phyloP scores from a whole-genome alignment of 2,888 invertebrate genomes.

The Ceraclea dissimilis region DNA sequence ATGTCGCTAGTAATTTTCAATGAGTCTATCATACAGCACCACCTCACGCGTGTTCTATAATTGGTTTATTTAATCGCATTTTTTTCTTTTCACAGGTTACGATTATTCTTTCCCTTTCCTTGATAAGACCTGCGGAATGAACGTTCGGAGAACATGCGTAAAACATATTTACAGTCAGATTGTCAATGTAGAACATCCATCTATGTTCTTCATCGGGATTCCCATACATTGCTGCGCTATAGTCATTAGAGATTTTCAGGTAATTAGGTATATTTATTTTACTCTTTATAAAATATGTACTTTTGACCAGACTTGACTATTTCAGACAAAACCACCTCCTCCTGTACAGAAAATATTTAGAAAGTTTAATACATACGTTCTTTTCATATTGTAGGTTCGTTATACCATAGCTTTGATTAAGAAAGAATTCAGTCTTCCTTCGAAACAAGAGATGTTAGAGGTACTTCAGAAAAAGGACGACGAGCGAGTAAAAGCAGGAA shows the following conservation, averaged over 20 bases:
- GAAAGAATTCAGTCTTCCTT: neutral
- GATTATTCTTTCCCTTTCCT: neutral
- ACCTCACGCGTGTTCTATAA: too few relatives aligned
- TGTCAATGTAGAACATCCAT: conserved; percentile 64
- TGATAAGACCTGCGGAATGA: conserved; percentile 32
- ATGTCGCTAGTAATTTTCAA: too few relatives aligned
- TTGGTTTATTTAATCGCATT: too few relatives aligned
- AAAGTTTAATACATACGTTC: too few relatives aligned
- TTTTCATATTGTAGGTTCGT: neutral
- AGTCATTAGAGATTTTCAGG: conserved; percentile 66
- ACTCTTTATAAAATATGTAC: too few relatives aligned
- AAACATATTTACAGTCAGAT: conserved; percentile 69
- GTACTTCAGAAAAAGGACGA: neutral
- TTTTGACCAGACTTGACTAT: too few relatives aligned
- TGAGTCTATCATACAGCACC: too few relatives aligned
- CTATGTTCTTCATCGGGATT: conserved; percentile 70
- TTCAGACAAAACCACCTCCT: too few relatives aligned
- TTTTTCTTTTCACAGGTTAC: neutral
- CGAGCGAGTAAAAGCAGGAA: neutral
- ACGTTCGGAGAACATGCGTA: conserved; percentile 54
- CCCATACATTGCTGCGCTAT: conserved; percentile 60
- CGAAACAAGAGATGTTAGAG: neutral
- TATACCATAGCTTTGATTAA: neutral
- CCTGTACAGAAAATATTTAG: too few relatives aligned
- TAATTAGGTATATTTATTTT: too few relatives aligned